These are phyloP conservation scores for Bettongia penicillata DNA, from an alignment of 2,113 vertebrate genomes.

Conservation along the genomic window DNA sequence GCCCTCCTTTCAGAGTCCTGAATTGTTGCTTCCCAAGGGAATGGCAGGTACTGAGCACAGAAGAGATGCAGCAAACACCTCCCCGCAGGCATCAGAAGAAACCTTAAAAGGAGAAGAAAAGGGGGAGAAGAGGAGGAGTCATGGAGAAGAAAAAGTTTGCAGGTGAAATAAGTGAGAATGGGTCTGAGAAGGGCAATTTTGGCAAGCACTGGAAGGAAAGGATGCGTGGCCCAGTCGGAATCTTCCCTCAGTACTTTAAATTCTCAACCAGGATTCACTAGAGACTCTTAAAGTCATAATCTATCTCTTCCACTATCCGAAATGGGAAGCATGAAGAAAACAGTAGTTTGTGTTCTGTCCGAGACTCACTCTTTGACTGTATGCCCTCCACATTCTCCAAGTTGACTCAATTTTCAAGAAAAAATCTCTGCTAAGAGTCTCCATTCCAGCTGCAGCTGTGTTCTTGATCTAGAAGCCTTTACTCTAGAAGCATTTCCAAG, in stretches of 20 bases:
- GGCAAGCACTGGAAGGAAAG: not conserved
- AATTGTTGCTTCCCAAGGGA: not conserved
- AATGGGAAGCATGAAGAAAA: not conserved
- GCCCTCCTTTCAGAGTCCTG: not conserved
- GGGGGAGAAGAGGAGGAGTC: not conserved
- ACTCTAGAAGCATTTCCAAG: too few species aligned
- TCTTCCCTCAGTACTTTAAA: not conserved
- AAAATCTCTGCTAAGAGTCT: not conserved
- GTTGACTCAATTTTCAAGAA: not conserved
- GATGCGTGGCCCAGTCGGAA: not conserved
- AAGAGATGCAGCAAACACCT: not conserved
- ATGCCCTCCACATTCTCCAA: not conserved
- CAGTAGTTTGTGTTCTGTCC: not conserved
- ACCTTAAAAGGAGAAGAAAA: not conserved
- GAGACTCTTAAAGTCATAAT: not conserved
- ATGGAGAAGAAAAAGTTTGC: not conserved
- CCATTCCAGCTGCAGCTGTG: too few species aligned
- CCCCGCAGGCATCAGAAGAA: not conserved
- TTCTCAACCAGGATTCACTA: not conserved
- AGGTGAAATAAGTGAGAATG: not conserved
- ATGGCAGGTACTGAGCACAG: not conserved
- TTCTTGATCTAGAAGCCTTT: too few species aligned
- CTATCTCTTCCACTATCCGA: not conserved
- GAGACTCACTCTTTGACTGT: not conserved
- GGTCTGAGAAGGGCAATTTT: not conserved